Percentiles rank a stretch among this genome's conserved stretches.
These are phyloP conservation scores for Drosophila cardini DNA, from an alignment of 1,140 invertebrate genomes.

Conservation along the genomic window DNA sequence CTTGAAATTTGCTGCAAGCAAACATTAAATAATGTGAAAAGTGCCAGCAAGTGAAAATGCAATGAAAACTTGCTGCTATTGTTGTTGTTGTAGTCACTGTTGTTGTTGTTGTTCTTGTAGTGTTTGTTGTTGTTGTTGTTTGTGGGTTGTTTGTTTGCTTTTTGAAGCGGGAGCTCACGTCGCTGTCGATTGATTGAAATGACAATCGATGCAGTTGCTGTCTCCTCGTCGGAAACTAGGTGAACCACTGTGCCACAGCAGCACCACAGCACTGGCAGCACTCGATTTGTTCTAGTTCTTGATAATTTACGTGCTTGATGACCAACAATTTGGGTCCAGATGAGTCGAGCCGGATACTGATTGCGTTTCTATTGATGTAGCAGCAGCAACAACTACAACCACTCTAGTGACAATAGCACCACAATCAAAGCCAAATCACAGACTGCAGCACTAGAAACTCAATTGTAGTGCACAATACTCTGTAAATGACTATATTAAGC, in stretches of 20 bases:
- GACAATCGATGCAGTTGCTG: conserved; percentile 62
- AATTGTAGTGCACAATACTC: background rate
- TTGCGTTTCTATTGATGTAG: conserved; percentile 30
- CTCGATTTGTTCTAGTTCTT: conserved; percentile 72
- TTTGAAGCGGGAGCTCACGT: conserved; percentile 26
- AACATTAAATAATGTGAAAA: conserved; percentile 79
- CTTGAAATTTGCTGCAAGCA: conserved; percentile 41
- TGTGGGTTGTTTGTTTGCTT: conserved; percentile 53
- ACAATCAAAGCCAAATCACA: conserved; percentile 30
- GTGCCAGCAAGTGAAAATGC: conserved; percentile 73
- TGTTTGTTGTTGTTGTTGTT: conserved; percentile 33
- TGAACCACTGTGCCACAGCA: conserved; percentile 62
- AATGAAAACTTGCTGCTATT: conserved; percentile 66
- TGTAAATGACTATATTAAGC: background rate
- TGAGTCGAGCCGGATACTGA: conserved; percentile 74
- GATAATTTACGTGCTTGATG: conserved; percentile 67
- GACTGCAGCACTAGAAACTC: background rate
- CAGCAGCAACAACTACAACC: conserved; percentile 8
- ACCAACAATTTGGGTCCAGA: conserved; percentile 57
- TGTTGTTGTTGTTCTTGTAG: conserved; percentile 8
- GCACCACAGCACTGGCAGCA: conserved; percentile 40
- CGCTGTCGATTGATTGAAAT: conserved; percentile 72
- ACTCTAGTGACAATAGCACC: background rate
- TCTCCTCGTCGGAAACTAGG: conserved; percentile 72
- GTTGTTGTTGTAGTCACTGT: conserved; percentile 25